Evolutionary conservation across 2,888 invertebrate species (phyloP).

Genomic region (Mesorhabditis spiculigera): DNA sequence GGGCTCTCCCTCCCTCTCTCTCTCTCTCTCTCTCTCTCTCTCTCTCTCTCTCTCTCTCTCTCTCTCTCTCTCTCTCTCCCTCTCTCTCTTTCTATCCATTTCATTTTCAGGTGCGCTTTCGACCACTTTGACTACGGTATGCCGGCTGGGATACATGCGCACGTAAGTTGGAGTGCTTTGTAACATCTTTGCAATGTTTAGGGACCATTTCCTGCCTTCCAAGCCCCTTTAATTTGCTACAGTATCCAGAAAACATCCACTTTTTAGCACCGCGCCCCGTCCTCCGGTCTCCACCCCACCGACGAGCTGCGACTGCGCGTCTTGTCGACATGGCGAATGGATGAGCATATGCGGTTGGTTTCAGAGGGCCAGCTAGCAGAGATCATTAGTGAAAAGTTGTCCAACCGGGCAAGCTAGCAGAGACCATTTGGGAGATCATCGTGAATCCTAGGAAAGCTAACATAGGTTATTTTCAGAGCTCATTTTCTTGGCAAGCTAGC

Average conservation of each 20-base stretch:
- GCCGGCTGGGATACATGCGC: not conserved
- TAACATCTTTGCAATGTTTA: not conserved
- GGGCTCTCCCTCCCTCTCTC: not conserved
- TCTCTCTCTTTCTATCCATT: too few relatives aligned
- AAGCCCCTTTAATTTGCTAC: too few relatives aligned
- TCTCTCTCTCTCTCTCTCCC: too few relatives aligned
- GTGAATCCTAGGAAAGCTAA: too few relatives aligned
- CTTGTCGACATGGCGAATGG: not conserved
- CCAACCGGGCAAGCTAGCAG: too few relatives aligned
- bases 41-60: not conserved
- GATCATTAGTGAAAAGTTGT: too few relatives aligned
- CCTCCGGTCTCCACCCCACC: not conserved
- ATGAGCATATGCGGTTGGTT: not conserved
- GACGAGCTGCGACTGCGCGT: not conserved
- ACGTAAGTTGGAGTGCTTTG: not conserved
- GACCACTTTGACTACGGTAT: conserved; percentile 2
- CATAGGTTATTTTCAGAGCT: too few relatives aligned
- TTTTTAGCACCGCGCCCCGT: not conserved
- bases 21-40: not conserved
- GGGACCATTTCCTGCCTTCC: too few relatives aligned
- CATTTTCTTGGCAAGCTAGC: too few relatives aligned
- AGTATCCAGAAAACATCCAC: too few relatives aligned
- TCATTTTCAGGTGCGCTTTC: not conserved
- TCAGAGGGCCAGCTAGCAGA: not conserved
- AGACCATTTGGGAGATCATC: too few relatives aligned